These are phyloP conservation scores for Dascyllus trimaculatus DNA, from an alignment of 2,113 vertebrate genomes.

Conservation along the genomic window DNA sequence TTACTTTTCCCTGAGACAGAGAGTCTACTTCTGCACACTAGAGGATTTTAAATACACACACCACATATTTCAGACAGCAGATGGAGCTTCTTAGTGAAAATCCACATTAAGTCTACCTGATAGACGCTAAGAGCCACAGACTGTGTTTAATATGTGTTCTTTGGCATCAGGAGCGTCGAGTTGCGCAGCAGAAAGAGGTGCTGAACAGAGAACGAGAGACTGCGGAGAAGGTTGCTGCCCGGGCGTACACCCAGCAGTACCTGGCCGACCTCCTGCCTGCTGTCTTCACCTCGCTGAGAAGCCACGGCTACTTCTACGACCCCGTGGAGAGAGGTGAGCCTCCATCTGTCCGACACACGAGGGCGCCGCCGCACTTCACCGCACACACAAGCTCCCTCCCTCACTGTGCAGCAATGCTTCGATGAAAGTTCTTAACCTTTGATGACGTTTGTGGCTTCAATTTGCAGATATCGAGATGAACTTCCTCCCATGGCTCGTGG, in stretches of 20 bases:
- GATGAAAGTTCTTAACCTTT: no score
- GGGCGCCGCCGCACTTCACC: not conserved
- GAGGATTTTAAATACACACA: not conserved
- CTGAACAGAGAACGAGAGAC: conserved; percentile 86
- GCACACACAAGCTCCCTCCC: not conserved
- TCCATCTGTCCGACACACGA: conserved; percentile 4
- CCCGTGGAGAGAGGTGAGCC: conserved; percentile 89
- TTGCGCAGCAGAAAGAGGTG: conserved; percentile 84
- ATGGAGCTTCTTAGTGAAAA: no score
- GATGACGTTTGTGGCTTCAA: conserved; percentile 37
- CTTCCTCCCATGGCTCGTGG: conserved; percentile 92
- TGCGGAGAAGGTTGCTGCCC: conserved; percentile 90
- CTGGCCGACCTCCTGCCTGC: conserved; percentile 90
- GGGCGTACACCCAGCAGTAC: conserved; percentile 87
- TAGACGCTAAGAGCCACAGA: no score
- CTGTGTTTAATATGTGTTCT: conserved; percentile 1
- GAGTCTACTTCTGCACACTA: not conserved
- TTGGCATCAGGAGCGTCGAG: conserved; percentile 85
- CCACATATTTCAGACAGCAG: not conserved
- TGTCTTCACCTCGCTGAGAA: conserved; percentile 87
- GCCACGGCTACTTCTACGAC: conserved; percentile 93
- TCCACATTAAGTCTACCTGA: no score
- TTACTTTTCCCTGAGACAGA: not conserved
- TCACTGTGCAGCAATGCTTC: not conserved
- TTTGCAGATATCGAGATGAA: conserved; percentile 90